Evolutionary conservation across 2,113 vertebrate genomes (phyloP).

Genomic region (Calyptomena viridis): DNA sequence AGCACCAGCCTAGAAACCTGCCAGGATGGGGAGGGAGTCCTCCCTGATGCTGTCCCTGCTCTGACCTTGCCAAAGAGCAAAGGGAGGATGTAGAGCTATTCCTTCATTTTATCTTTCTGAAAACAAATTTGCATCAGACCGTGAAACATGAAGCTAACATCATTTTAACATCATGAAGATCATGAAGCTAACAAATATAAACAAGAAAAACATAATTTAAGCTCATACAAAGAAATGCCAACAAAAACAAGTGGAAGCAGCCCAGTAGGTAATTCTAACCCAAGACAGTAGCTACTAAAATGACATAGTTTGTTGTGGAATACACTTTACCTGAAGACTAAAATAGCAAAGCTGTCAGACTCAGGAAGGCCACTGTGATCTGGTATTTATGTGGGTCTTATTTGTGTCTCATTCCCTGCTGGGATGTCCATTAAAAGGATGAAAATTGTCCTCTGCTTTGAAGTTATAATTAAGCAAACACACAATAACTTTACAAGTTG

Average conservation of each 20-base stretch:
- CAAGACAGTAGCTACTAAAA: not conserved
- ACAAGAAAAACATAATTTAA: not conserved
- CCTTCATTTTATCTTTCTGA: not conserved
- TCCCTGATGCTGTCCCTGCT: not conserved
- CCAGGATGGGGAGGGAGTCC: not conserved
- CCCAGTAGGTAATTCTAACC: not conserved
- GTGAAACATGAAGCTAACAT: fast-evolving
- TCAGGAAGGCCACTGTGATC: not conserved
- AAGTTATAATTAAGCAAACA: not conserved
- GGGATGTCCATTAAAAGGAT: not conserved
- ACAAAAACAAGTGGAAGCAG: not conserved
- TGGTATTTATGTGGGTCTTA: not conserved
- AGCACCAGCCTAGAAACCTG: not conserved
- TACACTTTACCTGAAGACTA: not conserved
- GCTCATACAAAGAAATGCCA: not conserved
- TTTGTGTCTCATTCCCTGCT: not conserved
- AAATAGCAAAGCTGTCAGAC: not conserved
- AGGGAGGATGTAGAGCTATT: not conserved
- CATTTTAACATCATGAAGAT: no score
- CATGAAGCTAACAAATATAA: not conserved
- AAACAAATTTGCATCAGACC: not conserved
- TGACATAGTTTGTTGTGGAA: not conserved
- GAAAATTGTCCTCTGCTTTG: not conserved
- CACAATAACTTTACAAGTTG: not conserved
- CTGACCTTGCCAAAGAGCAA: not conserved